Evolutionary conservation across 2,113 vertebrate genomes (phyloP).

Genomic region (rat (Rattus norvegicus)): DNA sequence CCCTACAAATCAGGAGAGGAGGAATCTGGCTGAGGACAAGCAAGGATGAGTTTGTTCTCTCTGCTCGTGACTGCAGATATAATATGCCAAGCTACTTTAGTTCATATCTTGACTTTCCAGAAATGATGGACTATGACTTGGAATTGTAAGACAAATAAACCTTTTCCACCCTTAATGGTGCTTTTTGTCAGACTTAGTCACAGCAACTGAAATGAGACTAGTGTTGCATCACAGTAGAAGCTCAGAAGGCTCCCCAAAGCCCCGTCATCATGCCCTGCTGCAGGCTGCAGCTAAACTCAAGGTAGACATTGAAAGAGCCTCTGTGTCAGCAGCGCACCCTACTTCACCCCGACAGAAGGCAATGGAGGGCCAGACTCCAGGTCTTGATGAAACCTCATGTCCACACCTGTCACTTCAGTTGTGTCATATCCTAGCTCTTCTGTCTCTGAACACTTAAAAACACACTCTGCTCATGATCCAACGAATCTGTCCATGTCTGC

Average conservation of each 20-base stretch:
- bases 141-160: neutral
- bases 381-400: neutral
- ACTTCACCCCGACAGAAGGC: neutral
- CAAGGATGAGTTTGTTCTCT: neutral
- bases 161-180: neutral
- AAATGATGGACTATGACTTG: neutral
- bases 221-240: neutral
- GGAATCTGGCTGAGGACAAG: neutral
- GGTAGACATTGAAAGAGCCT: neutral
- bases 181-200: neutral
- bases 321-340: too few species aligned
- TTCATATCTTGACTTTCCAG: neutral
- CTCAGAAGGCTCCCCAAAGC: neutral
- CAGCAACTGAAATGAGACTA: neutral
- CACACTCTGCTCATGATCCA: neutral
- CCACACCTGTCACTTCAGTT: accelerated
- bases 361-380: neutral
- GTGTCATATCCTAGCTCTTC: neutral
- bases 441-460: neutral
- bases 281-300: neutral
- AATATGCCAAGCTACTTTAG: neutral
- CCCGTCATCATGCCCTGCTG: neutral
- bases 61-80: neutral
- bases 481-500: accelerated
- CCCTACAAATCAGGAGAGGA: neutral